Conservation (phyloP, 1,140 invertebrate species). For the Drosophila teissieri region DNA sequence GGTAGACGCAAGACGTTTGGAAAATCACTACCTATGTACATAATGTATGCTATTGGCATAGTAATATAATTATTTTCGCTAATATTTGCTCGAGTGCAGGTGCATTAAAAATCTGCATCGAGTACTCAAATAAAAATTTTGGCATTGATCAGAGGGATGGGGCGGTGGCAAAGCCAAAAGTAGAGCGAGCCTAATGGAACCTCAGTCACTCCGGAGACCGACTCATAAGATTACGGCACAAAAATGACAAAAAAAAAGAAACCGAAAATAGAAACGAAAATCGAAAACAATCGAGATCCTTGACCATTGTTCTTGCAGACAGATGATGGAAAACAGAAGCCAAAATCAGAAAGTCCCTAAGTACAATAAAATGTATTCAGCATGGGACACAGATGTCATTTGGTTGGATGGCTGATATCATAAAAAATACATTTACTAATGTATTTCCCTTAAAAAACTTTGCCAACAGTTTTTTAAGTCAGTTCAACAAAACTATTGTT, state of each 20-base stretch:
- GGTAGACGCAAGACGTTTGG: constrained; percentile 49
- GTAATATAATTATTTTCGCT: no score
- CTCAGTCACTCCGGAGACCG: constrained; percentile 13
- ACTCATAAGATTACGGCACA: constrained; percentile 26
- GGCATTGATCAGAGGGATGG: constrained; percentile 20
- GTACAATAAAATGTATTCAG: constrained; percentile 12
- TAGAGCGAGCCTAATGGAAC: constrained; percentile 46
- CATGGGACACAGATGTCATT: constrained; percentile 20
- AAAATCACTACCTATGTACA: constrained; percentile 70
- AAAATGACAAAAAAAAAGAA: constrained; percentile 10
- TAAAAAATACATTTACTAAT: neutral
- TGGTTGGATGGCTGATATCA: neutral
- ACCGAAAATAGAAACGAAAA: constrained; percentile 8
- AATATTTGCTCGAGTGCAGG: no score
- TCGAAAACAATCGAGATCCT: constrained; percentile 33
- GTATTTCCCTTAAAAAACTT: neutral
- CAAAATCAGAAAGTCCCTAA: constrained; percentile 45
- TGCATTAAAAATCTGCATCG: no score
- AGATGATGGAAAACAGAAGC: constrained; percentile 50
- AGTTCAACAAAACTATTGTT: neutral
- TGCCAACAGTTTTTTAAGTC: neutral
- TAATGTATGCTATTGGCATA: no score
- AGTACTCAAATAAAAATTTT: constrained; percentile 53
- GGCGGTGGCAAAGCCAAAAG: constrained; percentile 56
- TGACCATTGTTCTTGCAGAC: constrained; percentile 45